Evolutionary conservation across 2,797 vertebrate genomes (phyloP).

Genomic region (Characodon lateralis): DNA sequence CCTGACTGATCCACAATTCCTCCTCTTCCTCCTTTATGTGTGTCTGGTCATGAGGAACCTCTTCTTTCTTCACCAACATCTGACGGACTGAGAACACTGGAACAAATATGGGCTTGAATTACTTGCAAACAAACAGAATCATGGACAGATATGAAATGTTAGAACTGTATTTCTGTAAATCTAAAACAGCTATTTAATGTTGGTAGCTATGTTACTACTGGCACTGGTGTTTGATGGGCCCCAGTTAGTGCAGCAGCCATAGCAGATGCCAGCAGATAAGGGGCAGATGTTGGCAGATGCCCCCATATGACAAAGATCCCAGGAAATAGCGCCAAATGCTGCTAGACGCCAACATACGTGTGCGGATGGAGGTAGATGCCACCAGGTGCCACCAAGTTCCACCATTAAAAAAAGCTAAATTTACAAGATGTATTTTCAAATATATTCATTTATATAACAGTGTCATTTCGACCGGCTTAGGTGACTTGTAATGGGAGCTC

Average conservation of each 20-base stretch:
- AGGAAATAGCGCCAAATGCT: neutral
- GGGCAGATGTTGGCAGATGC: too few species aligned
- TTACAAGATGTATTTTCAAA: too few species aligned
- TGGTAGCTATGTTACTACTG: too few species aligned
- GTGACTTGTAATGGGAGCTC: too few species aligned
- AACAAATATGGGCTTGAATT: neutral
- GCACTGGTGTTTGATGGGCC: neutral
- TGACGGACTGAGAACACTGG: neutral
- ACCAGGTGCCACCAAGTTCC: too few species aligned
- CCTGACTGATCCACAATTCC: neutral
- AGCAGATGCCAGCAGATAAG: neutral
- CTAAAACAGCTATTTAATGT: too few species aligned
- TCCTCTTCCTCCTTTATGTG: neutral
- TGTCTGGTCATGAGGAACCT: neutral
- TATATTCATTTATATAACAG: too few species aligned
- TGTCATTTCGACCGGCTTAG: too few species aligned
- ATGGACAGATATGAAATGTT: neutral
- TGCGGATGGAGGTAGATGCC: neutral
- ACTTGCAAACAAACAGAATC: neutral
- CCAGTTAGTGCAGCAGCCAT: neutral
- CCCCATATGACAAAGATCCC: neutral
- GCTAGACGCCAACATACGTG: neutral
- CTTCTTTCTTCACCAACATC: neutral
- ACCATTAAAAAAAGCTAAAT: neutral
- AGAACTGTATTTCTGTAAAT: too few species aligned